These are phyloP conservation scores for Brachionus angularis DNA, from an alignment of 1,140 invertebrate species.

Conservation along the genomic window DNA sequence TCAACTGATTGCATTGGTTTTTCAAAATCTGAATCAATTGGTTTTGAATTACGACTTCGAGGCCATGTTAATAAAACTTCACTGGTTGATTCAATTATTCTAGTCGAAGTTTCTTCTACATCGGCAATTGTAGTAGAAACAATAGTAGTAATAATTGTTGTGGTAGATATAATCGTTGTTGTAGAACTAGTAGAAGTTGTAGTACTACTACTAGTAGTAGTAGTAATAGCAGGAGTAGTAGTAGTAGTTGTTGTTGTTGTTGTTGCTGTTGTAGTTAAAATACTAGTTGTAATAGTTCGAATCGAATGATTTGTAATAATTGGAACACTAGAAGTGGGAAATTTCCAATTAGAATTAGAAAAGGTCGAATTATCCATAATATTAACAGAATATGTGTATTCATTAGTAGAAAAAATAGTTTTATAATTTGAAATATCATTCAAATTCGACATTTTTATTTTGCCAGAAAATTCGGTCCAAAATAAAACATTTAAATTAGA, in stretches of 20 bases:
- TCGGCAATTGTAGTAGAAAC: no score
- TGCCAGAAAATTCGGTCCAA: slow-evolving; percentile 43
- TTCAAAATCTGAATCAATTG: no score
- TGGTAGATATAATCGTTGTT: not conserved
- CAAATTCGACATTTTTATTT: slow-evolving; percentile 35
- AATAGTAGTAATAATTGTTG: not conserved
- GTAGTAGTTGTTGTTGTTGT: not conserved
- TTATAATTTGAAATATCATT: not conserved
- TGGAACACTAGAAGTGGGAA: not conserved
- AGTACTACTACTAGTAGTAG: not conserved
- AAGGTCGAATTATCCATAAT: slow-evolving; percentile 32
- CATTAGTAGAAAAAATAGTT: slow-evolving; percentile 37
- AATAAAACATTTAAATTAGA: slow-evolving; percentile 31
- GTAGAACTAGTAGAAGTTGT: not conserved
- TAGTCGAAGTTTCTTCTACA: no score
- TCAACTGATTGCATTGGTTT: no score
- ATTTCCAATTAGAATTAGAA: no score
- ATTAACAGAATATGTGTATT: slow-evolving; percentile 37
- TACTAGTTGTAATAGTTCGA: not conserved
- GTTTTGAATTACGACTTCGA: no score
- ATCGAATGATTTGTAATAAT: not conserved
- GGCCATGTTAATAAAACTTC: no score
- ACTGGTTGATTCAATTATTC: no score
- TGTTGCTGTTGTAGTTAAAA: not conserved
- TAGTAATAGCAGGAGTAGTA: not conserved